phyloP scores from a whole-genome alignment of 1,140 invertebrate genomes.

The Luehdorfia chinensis region DNA sequence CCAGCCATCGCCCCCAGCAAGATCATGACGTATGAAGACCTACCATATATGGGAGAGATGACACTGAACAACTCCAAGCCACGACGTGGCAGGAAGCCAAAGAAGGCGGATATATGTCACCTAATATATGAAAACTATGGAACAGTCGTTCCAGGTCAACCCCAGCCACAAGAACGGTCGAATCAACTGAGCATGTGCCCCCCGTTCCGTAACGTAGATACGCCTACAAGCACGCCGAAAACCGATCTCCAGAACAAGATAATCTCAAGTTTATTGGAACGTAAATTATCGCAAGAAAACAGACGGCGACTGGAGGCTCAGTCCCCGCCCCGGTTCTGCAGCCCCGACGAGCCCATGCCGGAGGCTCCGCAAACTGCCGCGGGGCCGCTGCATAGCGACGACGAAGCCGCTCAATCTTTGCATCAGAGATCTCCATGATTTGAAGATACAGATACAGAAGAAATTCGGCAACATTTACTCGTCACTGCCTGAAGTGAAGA shows the following conservation, averaged over 20 bases:
- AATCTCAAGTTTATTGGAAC: constrained; percentile 83
- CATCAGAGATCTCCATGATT: constrained; percentile 83
- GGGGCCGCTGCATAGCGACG: constrained; percentile 70
- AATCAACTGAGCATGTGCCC: constrained; percentile 31
- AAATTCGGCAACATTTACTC: constrained; percentile 80
- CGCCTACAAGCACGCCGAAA: constrained; percentile 36
- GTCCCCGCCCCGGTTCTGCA: constrained; percentile 43
- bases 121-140: constrained; percentile 95
- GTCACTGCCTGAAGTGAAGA: constrained; percentile 59
- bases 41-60: constrained; percentile 94
- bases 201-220: constrained; percentile 29
- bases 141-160: constrained; percentile 86
- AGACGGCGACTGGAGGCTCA: constrained; percentile 60
- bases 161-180: constrained; percentile 70
- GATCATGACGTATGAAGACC: constrained; percentile 86
- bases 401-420: constrained; percentile 91
- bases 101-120: constrained; percentile 93
- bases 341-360: constrained; percentile 57
- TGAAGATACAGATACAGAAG: constrained; percentile 80
- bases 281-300: constrained; percentile 82
- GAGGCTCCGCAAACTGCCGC: constrained; percentile 51
- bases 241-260: constrained; percentile 84
- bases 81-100: constrained; percentile 89
- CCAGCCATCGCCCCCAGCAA: constrained; percentile 71
- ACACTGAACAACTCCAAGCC: constrained; percentile 91